Evolutionary conservation across 30 jellyfish, hydroid and myxozoan species (phyloP).

Genomic region (Chironex yamaguchii): DNA sequence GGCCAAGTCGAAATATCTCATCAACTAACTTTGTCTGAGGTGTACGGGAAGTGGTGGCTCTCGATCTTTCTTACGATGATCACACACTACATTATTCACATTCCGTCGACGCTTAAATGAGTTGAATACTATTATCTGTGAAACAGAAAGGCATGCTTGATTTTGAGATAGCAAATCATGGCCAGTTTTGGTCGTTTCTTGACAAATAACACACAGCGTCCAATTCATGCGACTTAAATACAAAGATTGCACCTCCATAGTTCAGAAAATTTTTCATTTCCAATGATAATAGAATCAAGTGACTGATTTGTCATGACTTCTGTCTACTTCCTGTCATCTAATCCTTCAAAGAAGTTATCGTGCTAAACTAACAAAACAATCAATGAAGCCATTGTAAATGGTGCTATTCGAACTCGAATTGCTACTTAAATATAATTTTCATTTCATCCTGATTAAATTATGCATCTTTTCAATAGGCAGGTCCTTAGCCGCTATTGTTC

Average conservation of each 20-base stretch:
- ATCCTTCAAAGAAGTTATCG: too few relatives aligned
- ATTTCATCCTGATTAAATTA: too few relatives aligned
- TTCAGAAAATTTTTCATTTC: too few relatives aligned
- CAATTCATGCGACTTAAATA: conserved; percentile 15
- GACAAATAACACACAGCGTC: conserved; percentile 56
- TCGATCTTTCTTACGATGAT: conserved; percentile 45
- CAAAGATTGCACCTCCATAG: conserved; percentile 1
- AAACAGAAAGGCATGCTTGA: conserved; percentile 51
- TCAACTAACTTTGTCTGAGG: conserved; percentile 40
- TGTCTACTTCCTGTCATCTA: too few relatives aligned
- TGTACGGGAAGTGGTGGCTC: conserved; percentile 46
- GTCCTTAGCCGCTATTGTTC: too few relatives aligned
- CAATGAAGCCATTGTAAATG: too few relatives aligned
- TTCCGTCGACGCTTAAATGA: conserved; percentile 47
- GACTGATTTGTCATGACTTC: too few relatives aligned
- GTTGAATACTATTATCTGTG: conserved; percentile 51
- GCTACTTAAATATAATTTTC: too few relatives aligned
- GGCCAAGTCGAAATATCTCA: conserved; percentile 45
- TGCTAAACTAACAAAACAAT: too few relatives aligned
- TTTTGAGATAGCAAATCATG: conserved; percentile 13
- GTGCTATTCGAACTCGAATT: too few relatives aligned
- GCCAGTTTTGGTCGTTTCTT: neutral
- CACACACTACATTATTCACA: conserved; percentile 7
- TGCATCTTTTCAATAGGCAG: too few relatives aligned
- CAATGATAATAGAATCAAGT: too few relatives aligned